Evolutionary conservation across 2,113 vertebrate species (phyloP).

Genomic region (Megalops atlanticus): DNA sequence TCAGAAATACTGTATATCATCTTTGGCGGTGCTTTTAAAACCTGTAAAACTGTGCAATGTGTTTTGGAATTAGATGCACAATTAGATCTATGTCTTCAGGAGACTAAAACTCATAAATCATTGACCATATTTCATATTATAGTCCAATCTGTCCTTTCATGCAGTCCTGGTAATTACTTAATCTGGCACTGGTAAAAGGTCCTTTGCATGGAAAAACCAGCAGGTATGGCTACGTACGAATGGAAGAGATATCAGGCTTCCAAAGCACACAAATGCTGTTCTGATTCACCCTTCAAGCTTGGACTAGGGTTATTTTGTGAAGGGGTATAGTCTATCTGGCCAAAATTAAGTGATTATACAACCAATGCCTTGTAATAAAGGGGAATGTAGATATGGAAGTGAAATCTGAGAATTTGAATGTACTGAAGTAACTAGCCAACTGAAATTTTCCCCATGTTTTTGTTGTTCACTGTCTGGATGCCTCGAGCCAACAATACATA

Average conservation of each 20-base stretch:
- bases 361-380: too few relatives aligned
- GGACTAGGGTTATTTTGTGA: too few relatives aligned
- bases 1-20: neutral
- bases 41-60: too few relatives aligned
- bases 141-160: neutral
- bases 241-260: neutral
- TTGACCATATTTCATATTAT: neutral
- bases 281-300: neutral
- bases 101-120: neutral
- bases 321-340: too few relatives aligned
- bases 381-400: too few relatives aligned
- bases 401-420: too few relatives aligned
- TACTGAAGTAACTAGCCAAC: too few relatives aligned
- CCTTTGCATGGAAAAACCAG: neutral
- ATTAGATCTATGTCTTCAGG: neutral
- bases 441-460: too few relatives aligned
- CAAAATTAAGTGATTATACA: too few relatives aligned
- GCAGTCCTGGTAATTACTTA: neutral
- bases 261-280: neutral
- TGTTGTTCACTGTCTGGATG: too few relatives aligned
- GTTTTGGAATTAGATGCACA: neutral
- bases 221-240: neutral
- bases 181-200: neutral
- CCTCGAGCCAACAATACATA: too few relatives aligned
- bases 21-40: too few relatives aligned